Conservation (phyloP, 2,113 vertebrate genomes). For the Hyperopisus bebe region DNA sequence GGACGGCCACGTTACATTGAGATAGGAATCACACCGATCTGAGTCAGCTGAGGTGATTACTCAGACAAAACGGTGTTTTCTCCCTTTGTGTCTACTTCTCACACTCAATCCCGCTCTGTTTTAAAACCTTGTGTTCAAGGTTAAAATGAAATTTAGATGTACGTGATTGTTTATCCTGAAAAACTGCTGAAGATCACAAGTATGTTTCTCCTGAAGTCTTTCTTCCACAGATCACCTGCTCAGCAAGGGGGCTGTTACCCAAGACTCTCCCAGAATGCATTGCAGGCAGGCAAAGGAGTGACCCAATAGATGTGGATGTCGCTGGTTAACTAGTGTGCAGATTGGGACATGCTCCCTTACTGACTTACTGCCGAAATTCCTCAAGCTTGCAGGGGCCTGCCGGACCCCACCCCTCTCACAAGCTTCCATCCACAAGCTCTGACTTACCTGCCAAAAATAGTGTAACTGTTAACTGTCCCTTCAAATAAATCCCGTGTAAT, state of each 20-base stretch:
- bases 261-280: not conserved
- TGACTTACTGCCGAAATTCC: not conserved
- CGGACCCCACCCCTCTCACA: not conserved
- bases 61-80: constrained; percentile 19
- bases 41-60: constrained; percentile 43
- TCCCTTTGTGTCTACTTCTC: not conserved
- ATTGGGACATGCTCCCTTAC: not conserved
- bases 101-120: not conserved
- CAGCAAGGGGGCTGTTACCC: not conserved
- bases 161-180: not conserved
- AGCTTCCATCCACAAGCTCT: constrained; percentile 43
- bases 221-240: not conserved
- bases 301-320: not conserved
- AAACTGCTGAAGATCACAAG: not conserved
- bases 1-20: constrained; percentile 38
- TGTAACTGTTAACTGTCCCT: constrained; percentile 65
- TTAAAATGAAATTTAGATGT: not conserved
- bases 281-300: too few species aligned
- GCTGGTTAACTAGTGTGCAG: not conserved
- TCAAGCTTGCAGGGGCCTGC: not conserved
- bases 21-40: constrained; percentile 41
- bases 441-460: constrained; percentile 72
- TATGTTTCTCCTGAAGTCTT: not conserved
- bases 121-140: not conserved
- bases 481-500: constrained; percentile 91